These are phyloP conservation scores for Archocentrus centrarchus DNA, from an alignment of 2,113 vertebrate genomes.

Conservation along the genomic window DNA sequence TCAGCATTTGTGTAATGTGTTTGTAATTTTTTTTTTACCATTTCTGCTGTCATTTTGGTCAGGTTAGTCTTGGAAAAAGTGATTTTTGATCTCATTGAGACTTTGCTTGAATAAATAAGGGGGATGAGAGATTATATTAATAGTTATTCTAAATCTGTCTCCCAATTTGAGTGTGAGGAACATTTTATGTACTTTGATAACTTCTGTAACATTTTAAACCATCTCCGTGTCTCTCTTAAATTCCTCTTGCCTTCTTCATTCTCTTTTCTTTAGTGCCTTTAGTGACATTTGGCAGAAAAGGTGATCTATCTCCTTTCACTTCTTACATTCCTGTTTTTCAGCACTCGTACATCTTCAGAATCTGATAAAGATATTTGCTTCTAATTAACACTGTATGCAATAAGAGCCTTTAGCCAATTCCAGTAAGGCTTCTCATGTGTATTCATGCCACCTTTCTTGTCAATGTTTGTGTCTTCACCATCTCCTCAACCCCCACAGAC, in stretches of 20 bases:
- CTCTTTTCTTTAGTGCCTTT: background rate
- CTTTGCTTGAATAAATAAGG: background rate
- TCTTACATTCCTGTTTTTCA: background rate
- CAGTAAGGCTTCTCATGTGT: background rate
- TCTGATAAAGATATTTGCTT: background rate
- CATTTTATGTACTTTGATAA: background rate
- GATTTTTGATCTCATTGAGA: background rate
- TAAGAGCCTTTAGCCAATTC: background rate
- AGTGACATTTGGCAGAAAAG: background rate
- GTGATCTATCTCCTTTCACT: background rate
- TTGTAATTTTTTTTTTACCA: too few species aligned
- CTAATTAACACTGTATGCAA: background rate
- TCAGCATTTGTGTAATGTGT: too few species aligned
- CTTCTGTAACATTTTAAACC: background rate
- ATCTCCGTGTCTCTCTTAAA: background rate
- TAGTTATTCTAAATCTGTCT: too few species aligned
- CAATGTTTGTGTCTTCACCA: constrained; percentile 37
- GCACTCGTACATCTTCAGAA: background rate
- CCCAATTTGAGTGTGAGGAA: background rate
- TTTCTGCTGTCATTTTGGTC: background rate
- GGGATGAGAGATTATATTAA: background rate
- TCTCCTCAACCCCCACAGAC: constrained; percentile 53
- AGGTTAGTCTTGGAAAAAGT: background rate
- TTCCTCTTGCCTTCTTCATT: background rate
- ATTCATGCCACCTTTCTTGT: constrained; percentile 27